Conservation (phyloP, 2,888 invertebrate genomes). For the Belgica antarctica region DNA sequence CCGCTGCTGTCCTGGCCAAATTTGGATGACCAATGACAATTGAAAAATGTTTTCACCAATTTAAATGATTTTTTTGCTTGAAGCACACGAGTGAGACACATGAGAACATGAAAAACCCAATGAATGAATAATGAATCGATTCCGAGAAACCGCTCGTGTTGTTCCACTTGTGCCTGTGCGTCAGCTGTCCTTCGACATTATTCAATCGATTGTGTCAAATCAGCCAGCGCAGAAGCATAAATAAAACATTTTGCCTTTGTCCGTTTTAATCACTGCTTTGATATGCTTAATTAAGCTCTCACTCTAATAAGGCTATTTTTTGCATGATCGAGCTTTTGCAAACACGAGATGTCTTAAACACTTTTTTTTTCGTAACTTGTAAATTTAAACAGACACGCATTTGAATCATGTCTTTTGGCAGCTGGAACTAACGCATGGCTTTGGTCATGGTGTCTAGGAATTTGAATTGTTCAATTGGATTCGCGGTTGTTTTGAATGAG, state of each 20-base stretch:
- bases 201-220: background rate
- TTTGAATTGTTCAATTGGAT: too few species aligned
- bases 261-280: too few species aligned
- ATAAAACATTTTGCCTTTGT: background rate
- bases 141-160: slow-evolving; percentile 4
- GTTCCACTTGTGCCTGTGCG: background rate
- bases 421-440: too few species aligned
- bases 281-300: background rate
- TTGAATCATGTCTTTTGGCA: too few species aligned
- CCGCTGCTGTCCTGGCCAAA: background rate
- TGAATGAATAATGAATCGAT: slow-evolving; percentile 23
- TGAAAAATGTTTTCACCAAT: background rate
- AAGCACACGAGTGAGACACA: background rate
- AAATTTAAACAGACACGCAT: too few species aligned
- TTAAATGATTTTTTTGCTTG: background rate
- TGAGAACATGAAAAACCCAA: background rate
- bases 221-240: background rate
- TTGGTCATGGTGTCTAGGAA: too few species aligned
- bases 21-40: slow-evolving; percentile 6
- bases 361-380: too few species aligned
- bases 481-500: too few species aligned
- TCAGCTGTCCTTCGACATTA: background rate
- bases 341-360: too few species aligned
- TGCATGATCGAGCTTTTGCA: too few species aligned
- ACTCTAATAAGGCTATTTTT: background rate